Percentiles rank a stretch among this genome's conserved stretches.
These are phyloP conservation scores for Chrysoperla carnea DNA, from an alignment of 1,140 invertebrate genomes.

Conservation along the genomic window DNA sequence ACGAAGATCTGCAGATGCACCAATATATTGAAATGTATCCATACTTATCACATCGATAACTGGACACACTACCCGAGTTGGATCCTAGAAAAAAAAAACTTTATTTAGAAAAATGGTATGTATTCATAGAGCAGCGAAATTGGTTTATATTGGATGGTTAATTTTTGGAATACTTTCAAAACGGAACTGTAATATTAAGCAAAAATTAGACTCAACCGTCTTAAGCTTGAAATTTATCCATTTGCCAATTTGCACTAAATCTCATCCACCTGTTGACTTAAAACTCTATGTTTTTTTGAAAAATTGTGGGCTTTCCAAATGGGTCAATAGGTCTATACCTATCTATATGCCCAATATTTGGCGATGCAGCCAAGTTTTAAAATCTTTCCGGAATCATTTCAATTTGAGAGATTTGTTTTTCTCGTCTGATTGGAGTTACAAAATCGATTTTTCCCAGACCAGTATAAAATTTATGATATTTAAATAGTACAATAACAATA, in stretches of 20 bases:
- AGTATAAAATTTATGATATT: background rate
- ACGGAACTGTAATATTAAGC: background rate
- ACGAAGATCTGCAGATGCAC: conserved; percentile 73
- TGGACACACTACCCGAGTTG: conserved; percentile 77
- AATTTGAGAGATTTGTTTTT: no score
- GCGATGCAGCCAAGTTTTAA: no score
- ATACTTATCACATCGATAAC: conserved; percentile 97
- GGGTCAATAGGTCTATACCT: no score
- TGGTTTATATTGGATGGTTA: conserved; percentile 1
- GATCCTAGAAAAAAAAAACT: conserved; percentile 39
- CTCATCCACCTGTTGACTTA: no score
- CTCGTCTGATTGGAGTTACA: no score
- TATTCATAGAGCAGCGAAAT: background rate
- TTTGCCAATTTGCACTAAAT: no score
- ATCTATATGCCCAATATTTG: no score
- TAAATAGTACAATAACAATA: background rate
- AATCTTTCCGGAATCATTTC: no score
- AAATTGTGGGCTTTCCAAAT: no score
- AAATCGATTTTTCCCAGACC: no score
- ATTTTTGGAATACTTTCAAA: background rate
- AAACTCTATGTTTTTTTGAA: no score
- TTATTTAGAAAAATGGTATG: conserved; percentile 3
- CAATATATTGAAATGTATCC: conserved; percentile 95
- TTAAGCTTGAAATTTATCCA: no score
- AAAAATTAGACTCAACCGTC: background rate